phyloP scores from a whole-genome alignment of 2,113 vertebrate species.

The Isurus oxyrinchus region DNA sequence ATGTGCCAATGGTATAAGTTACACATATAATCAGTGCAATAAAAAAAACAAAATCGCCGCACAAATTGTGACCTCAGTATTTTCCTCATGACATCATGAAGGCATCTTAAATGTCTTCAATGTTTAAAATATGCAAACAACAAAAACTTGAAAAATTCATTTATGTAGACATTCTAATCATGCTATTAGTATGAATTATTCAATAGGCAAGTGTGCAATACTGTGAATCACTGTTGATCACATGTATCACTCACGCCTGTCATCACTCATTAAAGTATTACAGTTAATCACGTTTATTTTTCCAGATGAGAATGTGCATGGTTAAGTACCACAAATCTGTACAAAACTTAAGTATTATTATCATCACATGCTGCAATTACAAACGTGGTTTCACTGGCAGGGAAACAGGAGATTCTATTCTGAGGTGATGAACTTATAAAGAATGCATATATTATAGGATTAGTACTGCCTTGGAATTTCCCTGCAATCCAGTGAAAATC shows the following conservation, averaged over 20 bases:
- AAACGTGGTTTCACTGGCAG: neutral
- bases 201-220: neutral
- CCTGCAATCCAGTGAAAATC: slow-evolving; percentile 2
- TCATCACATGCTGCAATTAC: neutral
- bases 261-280: neutral
- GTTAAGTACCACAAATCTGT: neutral
- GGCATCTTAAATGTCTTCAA: neutral
- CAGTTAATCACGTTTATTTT: neutral
- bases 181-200: neutral
- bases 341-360: neutral
- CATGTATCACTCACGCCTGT: neutral
- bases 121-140: neutral
- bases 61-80: neutral
- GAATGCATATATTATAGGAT: neutral
- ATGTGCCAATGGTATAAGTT: neutral
- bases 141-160: neutral
- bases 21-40: slow-evolving; percentile 4
- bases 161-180: neutral
- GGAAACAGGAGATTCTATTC: neutral
- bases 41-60: neutral
- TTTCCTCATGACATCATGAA: neutral
- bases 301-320: neutral
- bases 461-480: too few relatives aligned
- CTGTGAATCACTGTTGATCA: neutral
- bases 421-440: neutral